A percentile compares a stretch with the other conserved stretches of the same genome.
These are phyloP conservation scores for Bubo bubo DNA, from an alignment of 2,113 vertebrate genomes.

Conservation along the genomic window DNA sequence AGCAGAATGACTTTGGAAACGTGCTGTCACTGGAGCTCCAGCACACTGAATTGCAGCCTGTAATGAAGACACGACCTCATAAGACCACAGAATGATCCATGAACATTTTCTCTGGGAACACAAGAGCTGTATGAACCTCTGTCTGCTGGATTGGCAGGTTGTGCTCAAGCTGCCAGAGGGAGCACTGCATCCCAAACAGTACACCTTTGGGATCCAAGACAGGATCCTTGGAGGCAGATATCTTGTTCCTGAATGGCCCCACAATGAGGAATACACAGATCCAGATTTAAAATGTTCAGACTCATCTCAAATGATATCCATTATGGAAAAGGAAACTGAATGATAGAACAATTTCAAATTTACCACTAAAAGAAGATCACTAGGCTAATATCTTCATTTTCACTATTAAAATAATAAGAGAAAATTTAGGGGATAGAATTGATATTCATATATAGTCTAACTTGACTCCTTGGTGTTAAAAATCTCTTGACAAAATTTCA, in stretches of 20 bases:
- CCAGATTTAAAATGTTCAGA: background rate
- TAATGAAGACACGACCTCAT: background rate
- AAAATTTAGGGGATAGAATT: background rate
- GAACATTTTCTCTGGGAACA: background rate
- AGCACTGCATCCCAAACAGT: background rate
- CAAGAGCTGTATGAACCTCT: rapidly evolving
- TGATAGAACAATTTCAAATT: background rate
- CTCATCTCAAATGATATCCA: background rate
- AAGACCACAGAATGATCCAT: background rate
- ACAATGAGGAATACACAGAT: background rate
- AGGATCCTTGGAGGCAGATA: background rate
- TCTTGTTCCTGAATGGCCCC: background rate
- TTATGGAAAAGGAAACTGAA: background rate
- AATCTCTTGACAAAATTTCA: background rate
- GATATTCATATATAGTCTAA: background rate
- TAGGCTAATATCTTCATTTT: background rate
- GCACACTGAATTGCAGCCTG: background rate
- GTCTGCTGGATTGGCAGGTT: background rate
- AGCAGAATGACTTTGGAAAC: background rate
- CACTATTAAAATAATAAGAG: background rate
- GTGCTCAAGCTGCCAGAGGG: background rate
- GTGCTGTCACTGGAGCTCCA: background rate
- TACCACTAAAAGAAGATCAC: background rate
- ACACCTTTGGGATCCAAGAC: background rate
- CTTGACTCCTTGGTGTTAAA: background rate